Conservation (phyloP, 2,797 vertebrate species). For the Sebastes minor region DNA sequence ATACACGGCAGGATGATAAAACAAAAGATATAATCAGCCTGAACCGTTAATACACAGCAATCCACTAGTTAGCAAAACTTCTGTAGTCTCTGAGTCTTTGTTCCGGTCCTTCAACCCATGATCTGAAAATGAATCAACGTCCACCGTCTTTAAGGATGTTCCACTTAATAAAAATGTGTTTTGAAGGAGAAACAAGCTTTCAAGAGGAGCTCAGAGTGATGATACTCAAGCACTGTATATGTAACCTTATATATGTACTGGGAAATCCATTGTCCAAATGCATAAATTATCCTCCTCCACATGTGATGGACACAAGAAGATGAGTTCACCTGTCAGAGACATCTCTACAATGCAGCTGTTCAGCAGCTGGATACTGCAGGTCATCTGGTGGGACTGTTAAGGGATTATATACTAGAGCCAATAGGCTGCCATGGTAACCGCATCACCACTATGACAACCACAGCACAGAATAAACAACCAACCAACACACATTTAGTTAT, state of each 20-base stretch:
- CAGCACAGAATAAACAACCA: background rate
- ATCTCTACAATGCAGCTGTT: background rate
- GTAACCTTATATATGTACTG: no score
- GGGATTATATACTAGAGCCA: constrained; percentile 7
- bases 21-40: background rate
- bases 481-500: background rate
- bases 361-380: constrained; percentile 15
- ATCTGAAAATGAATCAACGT: background rate
- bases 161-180: background rate
- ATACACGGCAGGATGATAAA: background rate
- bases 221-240: no score
- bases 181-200: background rate
- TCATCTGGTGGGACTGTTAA: constrained; percentile 18
- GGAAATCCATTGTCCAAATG: background rate
- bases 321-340: constrained; percentile 3
- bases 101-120: background rate
- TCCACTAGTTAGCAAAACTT: background rate
- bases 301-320: background rate
- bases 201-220: background rate
- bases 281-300: background rate
- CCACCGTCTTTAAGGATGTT: background rate
- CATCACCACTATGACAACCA: constrained; percentile 10
- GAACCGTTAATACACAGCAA: background rate
- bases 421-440: constrained; percentile 35
- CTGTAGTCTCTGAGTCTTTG: background rate